Evolutionary conservation across 1,140 invertebrate genomes (phyloP).

Genomic region (Bombus turneri): DNA sequence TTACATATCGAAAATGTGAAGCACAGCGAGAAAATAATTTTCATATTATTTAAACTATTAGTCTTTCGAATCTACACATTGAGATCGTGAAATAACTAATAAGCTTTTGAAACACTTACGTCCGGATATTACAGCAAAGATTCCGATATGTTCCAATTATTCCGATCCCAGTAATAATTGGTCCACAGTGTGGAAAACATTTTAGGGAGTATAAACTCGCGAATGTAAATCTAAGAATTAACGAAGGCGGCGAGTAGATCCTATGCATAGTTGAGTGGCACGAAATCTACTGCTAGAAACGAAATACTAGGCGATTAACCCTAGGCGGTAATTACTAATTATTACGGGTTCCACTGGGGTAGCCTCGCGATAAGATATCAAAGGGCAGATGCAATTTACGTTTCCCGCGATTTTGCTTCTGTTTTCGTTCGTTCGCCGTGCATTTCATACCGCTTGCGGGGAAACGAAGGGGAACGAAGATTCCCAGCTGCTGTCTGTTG

Average conservation of each 20-base stretch:
- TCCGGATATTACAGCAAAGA: too few species aligned
- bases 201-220: too few species aligned
- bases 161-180: background rate
- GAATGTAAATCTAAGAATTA: background rate
- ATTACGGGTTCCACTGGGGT: background rate
- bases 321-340: background rate
- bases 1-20: too few species aligned
- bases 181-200: too few species aligned
- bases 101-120: too few species aligned
- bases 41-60: too few species aligned
- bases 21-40: too few species aligned
- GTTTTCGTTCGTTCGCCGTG: background rate
- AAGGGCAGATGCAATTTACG: conserved; percentile 29
- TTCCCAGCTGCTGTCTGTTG: background rate
- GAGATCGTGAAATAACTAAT: too few species aligned
- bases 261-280: background rate
- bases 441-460: background rate
- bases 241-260: background rate
- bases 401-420: conserved; percentile 7
- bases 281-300: background rate
- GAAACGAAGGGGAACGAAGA: background rate
- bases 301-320: background rate
- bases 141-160: background rate
- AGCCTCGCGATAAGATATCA: conserved; percentile 18
- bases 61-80: too few species aligned